Percentiles rank a stretch among this genome's conserved stretches.
Evolutionary conservation across 2,113 vertebrate species (phyloP).

Genomic region (Tachuris rubrigastra): DNA sequence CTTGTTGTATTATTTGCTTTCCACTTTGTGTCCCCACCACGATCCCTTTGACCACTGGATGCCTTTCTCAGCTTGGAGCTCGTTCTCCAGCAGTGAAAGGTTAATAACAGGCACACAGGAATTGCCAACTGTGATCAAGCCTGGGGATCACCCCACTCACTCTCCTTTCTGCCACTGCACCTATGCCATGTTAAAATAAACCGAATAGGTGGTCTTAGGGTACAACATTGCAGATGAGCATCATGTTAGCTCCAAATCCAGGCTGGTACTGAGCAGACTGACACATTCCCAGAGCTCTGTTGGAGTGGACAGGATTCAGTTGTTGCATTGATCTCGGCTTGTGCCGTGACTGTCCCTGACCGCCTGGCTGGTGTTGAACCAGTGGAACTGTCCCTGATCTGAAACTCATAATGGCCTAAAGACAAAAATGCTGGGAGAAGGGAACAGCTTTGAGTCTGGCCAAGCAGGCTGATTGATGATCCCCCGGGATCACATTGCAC

Average conservation of each 20-base stretch:
- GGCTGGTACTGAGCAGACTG: background rate
- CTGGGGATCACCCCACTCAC: background rate
- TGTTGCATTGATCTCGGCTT: accelerated
- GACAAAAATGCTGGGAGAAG: background rate
- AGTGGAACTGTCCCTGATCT: background rate
- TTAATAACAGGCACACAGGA: background rate
- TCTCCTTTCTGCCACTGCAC: background rate
- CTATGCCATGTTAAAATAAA: background rate
- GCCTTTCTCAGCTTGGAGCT: background rate
- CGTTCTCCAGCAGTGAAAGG: background rate
- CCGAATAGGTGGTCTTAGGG: background rate
- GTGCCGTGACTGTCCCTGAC: background rate
- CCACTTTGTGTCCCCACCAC: background rate
- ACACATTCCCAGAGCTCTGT: background rate
- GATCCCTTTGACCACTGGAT: background rate
- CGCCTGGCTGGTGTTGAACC: background rate
- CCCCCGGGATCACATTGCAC: background rate
- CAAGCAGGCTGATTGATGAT: background rate
- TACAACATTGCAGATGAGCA: background rate
- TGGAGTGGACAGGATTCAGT: background rate
- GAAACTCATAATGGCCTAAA: background rate
- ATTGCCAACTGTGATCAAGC: background rate
- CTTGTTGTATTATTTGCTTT: background rate
- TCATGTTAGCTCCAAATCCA: background rate
- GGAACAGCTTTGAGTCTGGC: background rate